Evolutionary conservation across 2,888 invertebrate genomes (phyloP).

Genomic region (Drosophila greeni): DNA sequence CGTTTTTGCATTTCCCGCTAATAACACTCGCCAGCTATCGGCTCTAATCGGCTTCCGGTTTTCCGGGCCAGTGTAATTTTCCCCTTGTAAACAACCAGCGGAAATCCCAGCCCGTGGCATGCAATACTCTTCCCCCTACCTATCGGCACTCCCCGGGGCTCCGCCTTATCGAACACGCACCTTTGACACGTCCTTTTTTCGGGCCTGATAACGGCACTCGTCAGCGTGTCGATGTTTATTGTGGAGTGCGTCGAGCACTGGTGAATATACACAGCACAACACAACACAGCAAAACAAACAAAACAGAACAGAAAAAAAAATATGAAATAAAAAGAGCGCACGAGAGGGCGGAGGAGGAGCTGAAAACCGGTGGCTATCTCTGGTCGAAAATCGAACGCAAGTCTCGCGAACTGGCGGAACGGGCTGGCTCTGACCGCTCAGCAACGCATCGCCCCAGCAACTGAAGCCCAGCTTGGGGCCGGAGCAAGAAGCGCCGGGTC

Average conservation of each 20-base stretch:
- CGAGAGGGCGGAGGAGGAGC: constrained; percentile 6
- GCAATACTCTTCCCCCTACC: constrained; percentile 6
- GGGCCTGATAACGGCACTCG: constrained; percentile 27
- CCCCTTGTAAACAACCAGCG: constrained; percentile 6
- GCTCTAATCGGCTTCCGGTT: constrained; percentile 16
- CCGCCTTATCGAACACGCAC: constrained; percentile 38
- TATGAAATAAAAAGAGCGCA: constrained; percentile 5
- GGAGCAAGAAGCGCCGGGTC: constrained; percentile 26
- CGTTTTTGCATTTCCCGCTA: neutral
- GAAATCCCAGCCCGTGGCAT: constrained; percentile 11
- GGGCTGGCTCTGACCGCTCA: constrained; percentile 43
- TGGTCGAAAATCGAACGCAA: constrained; percentile 12
- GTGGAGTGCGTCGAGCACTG: constrained; percentile 21
- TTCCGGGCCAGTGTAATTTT: neutral
- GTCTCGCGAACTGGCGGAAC: constrained; percentile 3
- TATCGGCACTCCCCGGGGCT: neutral
- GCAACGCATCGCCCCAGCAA: constrained; percentile 60
- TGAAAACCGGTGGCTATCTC: constrained; percentile 53
- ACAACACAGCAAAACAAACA: constrained; percentile 2
- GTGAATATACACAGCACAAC: neutral
- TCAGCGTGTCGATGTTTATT: constrained; percentile 5
- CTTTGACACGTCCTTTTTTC: constrained; percentile 52
- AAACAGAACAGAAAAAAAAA: neutral
- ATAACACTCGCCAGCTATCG: neutral
- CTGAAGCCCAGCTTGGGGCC: constrained; percentile 55